Evolutionary conservation across 2,113 vertebrate species (phyloP).

Genomic region (Crotalus tigris): DNA sequence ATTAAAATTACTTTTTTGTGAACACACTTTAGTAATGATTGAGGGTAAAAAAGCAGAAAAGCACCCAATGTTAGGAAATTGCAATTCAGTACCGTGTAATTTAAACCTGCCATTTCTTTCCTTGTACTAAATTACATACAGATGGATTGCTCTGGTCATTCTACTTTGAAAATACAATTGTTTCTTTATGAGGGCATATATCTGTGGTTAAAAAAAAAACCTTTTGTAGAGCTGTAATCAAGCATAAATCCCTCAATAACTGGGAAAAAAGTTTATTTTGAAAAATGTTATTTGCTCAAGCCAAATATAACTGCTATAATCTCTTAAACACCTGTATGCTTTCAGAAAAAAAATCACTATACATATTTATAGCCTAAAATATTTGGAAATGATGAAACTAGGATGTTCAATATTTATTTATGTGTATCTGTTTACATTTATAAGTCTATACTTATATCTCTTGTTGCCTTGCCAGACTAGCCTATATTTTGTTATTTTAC

Average conservation of each 20-base stretch:
- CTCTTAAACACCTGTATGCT: constrained; percentile 9
- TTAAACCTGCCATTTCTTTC: constrained; percentile 86
- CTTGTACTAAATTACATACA: constrained; percentile 85
- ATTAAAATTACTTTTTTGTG: constrained; percentile 81
- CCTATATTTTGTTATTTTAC: neutral
- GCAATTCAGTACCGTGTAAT: constrained; percentile 88
- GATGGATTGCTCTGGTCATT: constrained; percentile 78
- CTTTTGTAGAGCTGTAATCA: constrained; percentile 63
- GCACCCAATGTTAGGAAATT: constrained; percentile 84
- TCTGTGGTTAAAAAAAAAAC: constrained; percentile 59
- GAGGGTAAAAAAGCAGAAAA: constrained; percentile 81
- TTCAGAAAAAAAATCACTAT: neutral
- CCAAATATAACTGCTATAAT: neutral
- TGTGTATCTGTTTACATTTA: neutral
- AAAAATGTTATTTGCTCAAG: constrained; percentile 50
- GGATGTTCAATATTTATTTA: neutral
- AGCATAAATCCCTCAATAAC: constrained; percentile 62
- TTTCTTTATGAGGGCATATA: constrained; percentile 72
- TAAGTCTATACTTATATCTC: neutral
- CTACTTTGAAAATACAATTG: constrained; percentile 75
- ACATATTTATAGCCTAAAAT: neutral
- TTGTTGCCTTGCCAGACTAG: neutral
- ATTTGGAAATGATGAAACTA: neutral
- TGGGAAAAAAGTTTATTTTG: constrained; percentile 50
- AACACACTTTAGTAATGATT: constrained; percentile 78